Percentiles rank a stretch among this genome's conserved stretches.
Conservation (phyloP, 2,888 invertebrate species). For the Stenodema calcarata region DNA sequence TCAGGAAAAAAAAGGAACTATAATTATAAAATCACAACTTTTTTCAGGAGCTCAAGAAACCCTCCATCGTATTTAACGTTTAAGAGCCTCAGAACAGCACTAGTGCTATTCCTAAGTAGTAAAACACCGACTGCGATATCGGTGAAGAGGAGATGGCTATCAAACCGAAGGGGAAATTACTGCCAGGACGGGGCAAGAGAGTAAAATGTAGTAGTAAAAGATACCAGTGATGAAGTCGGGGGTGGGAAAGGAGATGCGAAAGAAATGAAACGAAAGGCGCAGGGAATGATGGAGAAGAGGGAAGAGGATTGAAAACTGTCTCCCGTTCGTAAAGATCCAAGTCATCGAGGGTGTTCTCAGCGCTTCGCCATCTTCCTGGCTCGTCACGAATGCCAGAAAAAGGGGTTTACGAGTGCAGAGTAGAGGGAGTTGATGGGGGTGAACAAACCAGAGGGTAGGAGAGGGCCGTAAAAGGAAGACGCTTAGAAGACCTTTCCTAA, state of each 20-base stretch:
- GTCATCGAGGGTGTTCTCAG: constrained; percentile 8
- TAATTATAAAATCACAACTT: background rate
- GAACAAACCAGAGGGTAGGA: constrained; percentile 17
- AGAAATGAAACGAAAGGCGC: background rate
- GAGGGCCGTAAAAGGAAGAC: background rate
- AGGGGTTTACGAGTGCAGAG: constrained; percentile 17
- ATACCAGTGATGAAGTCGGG: constrained; percentile 20
- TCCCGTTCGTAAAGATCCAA: constrained; percentile 25
- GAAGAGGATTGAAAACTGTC: constrained; percentile 34
- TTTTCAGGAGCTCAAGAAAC: background rate
- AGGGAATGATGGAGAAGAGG: background rate
- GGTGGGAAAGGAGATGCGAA: constrained; percentile 12
- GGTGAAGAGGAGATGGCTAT: constrained; percentile 30
- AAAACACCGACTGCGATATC: constrained; percentile 25
- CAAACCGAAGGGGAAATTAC: constrained; percentile 32
- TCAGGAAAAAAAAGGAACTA: background rate
- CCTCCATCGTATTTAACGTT: background rate
- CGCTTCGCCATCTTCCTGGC: background rate
- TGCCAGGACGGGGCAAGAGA: constrained; percentile 1
- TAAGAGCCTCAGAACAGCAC: background rate
- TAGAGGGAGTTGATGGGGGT: constrained; percentile 24
- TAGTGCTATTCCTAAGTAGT: background rate
- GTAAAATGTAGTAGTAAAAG: constrained; percentile 34
- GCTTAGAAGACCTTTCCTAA: background rate
- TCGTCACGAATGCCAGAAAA: constrained; percentile 6